phyloP scores from a whole-genome alignment of 1,140 invertebrate genomes.

The Bombus vancouverensis region DNA sequence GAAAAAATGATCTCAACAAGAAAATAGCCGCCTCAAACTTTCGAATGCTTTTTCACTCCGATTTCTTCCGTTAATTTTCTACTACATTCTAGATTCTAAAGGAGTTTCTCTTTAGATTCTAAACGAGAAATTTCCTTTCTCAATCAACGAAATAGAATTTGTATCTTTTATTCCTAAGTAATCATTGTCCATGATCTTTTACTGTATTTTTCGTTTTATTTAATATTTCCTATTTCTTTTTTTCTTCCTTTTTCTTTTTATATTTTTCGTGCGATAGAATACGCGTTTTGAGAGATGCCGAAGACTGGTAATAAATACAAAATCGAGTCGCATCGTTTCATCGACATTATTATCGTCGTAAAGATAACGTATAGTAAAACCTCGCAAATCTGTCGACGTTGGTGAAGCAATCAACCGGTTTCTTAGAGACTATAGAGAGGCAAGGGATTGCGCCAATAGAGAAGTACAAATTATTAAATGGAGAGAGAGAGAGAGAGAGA shows the following conservation, averaged over 20 bases:
- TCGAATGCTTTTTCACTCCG: neutral
- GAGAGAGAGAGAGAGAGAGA: conserved; percentile 44
- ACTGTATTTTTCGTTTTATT: neutral
- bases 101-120: neutral
- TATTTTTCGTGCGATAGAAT: neutral
- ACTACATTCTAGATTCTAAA: neutral
- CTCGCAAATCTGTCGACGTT: conserved; percentile 71
- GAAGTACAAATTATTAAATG: conserved; percentile 75
- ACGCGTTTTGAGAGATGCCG: neutral
- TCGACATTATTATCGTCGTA: conserved; percentile 69
- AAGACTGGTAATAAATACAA: conserved; percentile 33
- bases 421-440: conserved; percentile 65
- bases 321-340: conserved; percentile 70
- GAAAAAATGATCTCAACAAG: neutral
- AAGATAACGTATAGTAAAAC: conserved; percentile 69
- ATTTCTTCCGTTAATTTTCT: neutral
- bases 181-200: neutral
- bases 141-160: neutral
- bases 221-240: neutral
- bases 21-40: neutral
- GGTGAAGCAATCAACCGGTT: conserved; percentile 70
- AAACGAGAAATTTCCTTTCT: neutral
- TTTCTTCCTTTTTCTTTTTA: neutral
- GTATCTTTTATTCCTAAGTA: no score
- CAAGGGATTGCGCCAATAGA: conserved; percentile 73